These are phyloP conservation scores for Crax fasciolata DNA, from an alignment of 2,797 vertebrate species.

Conservation along the genomic window DNA sequence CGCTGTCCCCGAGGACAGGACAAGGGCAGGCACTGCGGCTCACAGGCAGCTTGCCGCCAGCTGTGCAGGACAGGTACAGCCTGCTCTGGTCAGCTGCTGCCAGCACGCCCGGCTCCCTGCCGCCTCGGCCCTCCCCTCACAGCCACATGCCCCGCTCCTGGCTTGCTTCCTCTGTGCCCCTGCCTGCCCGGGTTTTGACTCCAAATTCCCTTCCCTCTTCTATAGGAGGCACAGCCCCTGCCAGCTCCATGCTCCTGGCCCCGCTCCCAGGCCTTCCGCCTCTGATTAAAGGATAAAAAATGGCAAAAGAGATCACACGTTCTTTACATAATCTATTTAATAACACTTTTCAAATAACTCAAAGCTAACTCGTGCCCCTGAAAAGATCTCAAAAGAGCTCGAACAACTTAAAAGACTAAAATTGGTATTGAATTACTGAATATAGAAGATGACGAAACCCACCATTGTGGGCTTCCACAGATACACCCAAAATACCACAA, in stretches of 20 bases:
- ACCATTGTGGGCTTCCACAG: conserved; percentile 33
- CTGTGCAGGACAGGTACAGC: conserved; percentile 47
- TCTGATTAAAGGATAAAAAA: conserved; percentile 59
- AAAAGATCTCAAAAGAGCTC: conserved; percentile 48
- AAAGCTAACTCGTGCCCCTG: conserved; percentile 46
- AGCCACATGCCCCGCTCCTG: conserved; percentile 30
- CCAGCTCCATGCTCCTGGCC: conserved; percentile 54
- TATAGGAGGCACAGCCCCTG: conserved; percentile 31
- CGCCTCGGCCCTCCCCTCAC: conserved; percentile 47
- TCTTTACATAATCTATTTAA: conserved; percentile 69
- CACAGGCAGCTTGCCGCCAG: conserved; percentile 43
- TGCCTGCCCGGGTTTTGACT: background rate
- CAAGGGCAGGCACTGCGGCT: conserved; percentile 44
- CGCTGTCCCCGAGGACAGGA: conserved; percentile 21
- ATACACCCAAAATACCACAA: conserved; percentile 37
- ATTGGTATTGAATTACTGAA: conserved; percentile 51
- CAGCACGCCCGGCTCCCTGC: background rate
- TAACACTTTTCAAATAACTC: conserved; percentile 60
- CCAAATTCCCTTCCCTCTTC: conserved; percentile 34
- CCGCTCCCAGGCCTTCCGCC: conserved; percentile 53
- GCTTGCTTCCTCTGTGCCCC: background rate
- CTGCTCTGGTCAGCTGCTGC: conserved; percentile 49
- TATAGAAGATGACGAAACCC: conserved; percentile 43
- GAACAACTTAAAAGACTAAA: conserved; percentile 17
- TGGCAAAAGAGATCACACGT: conserved; percentile 41